Conservation (phyloP, 2,797 vertebrate species). For the Hemitrygon akajei region DNA sequence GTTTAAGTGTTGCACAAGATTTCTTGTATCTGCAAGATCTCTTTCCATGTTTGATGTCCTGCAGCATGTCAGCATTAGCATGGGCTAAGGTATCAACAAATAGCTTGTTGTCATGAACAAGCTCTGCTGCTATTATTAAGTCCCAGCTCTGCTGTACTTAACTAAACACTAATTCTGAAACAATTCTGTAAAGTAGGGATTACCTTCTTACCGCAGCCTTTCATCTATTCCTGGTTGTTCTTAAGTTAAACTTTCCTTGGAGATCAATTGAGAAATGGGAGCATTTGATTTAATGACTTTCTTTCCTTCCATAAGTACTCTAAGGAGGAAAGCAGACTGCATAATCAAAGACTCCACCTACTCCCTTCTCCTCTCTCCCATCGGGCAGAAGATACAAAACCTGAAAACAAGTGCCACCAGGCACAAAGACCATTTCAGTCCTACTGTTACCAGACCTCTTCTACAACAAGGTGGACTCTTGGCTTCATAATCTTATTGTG, state of each 20-base stretch:
- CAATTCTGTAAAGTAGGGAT: not conserved
- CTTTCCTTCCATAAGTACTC: not conserved
- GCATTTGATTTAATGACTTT: not conserved
- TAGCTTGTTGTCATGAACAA: not conserved
- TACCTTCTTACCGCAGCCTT: not conserved
- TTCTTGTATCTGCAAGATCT: not conserved
- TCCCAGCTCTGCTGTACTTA: not conserved
- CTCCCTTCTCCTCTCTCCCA: too few species aligned
- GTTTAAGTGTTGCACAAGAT: too few species aligned
- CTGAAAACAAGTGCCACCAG: too few species aligned
- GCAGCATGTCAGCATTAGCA: not conserved
- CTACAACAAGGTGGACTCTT: too few species aligned
- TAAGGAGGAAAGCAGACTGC: too few species aligned
- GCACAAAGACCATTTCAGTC: too few species aligned
- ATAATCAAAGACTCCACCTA: too few species aligned
- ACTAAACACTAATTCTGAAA: not conserved
- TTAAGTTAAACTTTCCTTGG: not conserved
- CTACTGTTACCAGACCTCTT: too few species aligned
- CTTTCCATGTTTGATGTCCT: not conserved
- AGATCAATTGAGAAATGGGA: not conserved
- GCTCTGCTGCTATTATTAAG: not conserved
- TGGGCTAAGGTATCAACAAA: not conserved
- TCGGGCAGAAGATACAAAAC: too few species aligned
- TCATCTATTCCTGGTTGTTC: not conserved
- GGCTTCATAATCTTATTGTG: too few species aligned